Base-by-base conservation (phyloP, 1,140 invertebrate genomes). In the Schlechtendalia chinensis region DNA sequence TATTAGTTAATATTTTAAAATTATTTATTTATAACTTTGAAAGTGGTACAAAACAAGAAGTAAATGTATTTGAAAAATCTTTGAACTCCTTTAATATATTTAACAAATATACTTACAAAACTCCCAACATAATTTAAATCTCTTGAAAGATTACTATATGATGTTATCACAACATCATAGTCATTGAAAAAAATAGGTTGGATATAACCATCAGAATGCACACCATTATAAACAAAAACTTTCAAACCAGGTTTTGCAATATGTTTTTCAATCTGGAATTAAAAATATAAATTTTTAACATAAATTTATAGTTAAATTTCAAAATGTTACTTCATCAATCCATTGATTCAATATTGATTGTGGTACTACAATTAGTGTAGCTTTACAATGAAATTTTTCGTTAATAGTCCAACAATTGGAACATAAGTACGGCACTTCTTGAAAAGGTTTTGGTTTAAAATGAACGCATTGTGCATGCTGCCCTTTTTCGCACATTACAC, bases 361-460 rank as follows among this genome's bases (percentile, higher is more conserved):
- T 27, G 93, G 93, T 1, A 91, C 88, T n/a, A 94, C 89, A 82
- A 94, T 93, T 47, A 94, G 86, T 5, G 93, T 94, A 6, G 90
- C 89, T 50, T 87, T 86, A 1, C 90, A 89, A 54, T 86, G 84
- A 0, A 93, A 83, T 29, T 53, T 71, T 24, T 87, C 86, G 45
- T 84, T 83, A 54, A 87, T 83, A 14, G 86, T 86, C 87, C 89
- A 90, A 84, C 91, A 93, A 82, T 91, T 89, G 4, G 91, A 90
- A 85, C 91, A 92, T 12, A 79, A 63, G 11, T 27, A 79, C 61
- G 75, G 39, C 0, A 61, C 8, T 79, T 79, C 75, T 61, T 79
- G 22, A 19, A 79, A 63, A 27, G 56, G 54, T 29, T 79, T 79
- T 17, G 75, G 75, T 11, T 58, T 39, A 63, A 79, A 79, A 63